Evolutionary conservation across 2,113 vertebrate species (phyloP).

Genomic region (Seriola rivoliana): DNA sequence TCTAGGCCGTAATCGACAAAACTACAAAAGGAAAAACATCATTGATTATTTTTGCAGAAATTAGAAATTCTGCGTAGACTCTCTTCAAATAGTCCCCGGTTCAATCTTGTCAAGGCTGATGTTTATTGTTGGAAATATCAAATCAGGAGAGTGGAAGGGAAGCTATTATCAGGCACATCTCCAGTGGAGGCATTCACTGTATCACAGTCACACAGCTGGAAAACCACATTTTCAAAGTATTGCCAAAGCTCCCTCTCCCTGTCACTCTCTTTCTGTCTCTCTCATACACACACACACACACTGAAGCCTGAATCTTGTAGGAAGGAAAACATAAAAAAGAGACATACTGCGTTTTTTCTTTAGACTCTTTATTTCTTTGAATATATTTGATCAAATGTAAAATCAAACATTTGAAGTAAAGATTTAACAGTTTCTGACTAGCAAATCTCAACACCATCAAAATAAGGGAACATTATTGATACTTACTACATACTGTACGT

Average conservation of each 20-base stretch:
- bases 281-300: not conserved
- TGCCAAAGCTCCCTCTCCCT: not conserved
- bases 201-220: conserved; percentile 27
- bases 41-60: not conserved
- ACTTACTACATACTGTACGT: conserved; percentile 90
- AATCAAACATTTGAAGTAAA: conserved; percentile 97
- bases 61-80: conserved; percentile 3
- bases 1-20: no score
- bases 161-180: conserved; percentile 26
- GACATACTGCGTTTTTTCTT: conserved; percentile 92
- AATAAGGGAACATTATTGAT: conserved; percentile 94
- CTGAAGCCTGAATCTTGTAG: not conserved
- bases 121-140: conserved; percentile 28
- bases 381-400: conserved; percentile 98
- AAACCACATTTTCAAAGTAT: conserved; percentile 13
- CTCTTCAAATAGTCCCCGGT: not conserved
- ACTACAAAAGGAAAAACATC: no score
- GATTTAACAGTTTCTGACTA: conserved; percentile 98
- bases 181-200: conserved; percentile 30
- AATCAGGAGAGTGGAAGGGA: conserved; percentile 5
- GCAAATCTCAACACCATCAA: conserved; percentile 99
- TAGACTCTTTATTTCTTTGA: conserved; percentile 93
- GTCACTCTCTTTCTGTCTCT: no score
- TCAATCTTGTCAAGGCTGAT: not conserved
- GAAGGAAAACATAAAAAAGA: conserved; percentile 65